phyloP scores from a whole-genome alignment of 2,113 vertebrate species.

The Etia nguti region DNA sequence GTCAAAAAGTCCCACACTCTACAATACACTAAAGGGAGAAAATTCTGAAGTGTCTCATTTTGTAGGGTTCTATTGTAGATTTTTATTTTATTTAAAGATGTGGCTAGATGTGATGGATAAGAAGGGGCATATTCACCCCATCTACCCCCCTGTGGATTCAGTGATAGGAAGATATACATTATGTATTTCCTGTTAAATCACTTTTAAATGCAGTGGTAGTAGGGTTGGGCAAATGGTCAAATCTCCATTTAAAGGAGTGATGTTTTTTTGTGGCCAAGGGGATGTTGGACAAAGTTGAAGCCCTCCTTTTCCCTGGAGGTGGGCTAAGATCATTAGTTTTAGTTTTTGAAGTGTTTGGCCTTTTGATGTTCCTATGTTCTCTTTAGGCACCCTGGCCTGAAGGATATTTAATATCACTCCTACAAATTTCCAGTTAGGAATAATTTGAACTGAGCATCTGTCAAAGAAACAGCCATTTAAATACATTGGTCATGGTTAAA shows the following conservation, averaged over 20 bases:
- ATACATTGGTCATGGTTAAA: conserved; percentile 80
- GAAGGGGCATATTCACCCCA: conserved; percentile 14
- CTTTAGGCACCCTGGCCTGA: conserved; percentile 73
- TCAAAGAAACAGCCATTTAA: conserved; percentile 79
- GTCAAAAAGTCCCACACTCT: neutral
- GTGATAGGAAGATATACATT: conserved; percentile 42
- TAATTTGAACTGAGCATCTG: conserved; percentile 78
- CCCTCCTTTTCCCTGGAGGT: conserved; percentile 65
- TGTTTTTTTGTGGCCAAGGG: conserved; percentile 60
- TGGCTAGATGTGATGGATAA: conserved; percentile 45
- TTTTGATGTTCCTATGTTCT: conserved; percentile 80
- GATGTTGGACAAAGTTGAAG: conserved; percentile 64
- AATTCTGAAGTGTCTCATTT: conserved; percentile 8
- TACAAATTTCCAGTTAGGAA: conserved; percentile 79
- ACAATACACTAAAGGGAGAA: neutral
- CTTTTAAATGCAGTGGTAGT: conserved; percentile 46
- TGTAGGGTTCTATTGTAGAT: neutral
- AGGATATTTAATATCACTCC: conserved; percentile 80
- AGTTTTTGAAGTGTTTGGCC: conserved; percentile 79
- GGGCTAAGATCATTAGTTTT: conserved; percentile 75
- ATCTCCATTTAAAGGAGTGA: conserved; percentile 70
- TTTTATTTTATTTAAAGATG: conserved; percentile 15
- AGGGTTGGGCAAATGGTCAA: conserved; percentile 53
- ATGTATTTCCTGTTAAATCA: conserved; percentile 62
- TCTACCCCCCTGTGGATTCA: conserved; percentile 27